Conservation (phyloP, 2,888 invertebrate genomes). For the Seira ritae region DNA sequence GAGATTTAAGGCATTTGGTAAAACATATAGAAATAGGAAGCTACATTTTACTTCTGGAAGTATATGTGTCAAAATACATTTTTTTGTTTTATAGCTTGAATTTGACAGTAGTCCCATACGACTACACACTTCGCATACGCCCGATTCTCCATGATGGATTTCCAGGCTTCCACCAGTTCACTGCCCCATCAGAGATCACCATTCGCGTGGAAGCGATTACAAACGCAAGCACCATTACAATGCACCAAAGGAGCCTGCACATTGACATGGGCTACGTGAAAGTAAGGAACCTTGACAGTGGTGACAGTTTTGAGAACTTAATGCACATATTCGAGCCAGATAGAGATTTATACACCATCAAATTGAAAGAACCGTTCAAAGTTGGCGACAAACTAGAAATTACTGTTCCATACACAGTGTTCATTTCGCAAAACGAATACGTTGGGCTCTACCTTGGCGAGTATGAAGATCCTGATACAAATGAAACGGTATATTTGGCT, state of each 20-base stretch:
- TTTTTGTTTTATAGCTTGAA: background rate
- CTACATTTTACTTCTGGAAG: no score
- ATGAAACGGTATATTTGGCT: constrained; percentile 50
- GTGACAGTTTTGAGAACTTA: background rate
- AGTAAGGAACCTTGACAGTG: background rate
- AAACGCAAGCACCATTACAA: background rate
- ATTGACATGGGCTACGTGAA: background rate
- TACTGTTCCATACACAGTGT: background rate
- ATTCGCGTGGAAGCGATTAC: background rate
- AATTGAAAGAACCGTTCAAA: background rate
- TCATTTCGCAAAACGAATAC: background rate
- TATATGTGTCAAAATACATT: no score
- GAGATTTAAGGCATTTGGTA: no score
- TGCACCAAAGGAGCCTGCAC: background rate
- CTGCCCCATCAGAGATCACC: background rate
- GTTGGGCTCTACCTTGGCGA: background rate
- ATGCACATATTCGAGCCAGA: background rate
- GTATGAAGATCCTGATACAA: background rate
- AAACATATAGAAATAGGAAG: no score
- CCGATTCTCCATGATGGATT: background rate
- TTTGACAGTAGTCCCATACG: background rate
- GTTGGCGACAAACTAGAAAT: background rate
- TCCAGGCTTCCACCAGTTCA: background rate
- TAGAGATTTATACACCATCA: background rate
- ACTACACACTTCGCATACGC: background rate